phyloP scores from a whole-genome alignment of 1,140 invertebrate genomes.

The Trialeurodes vaporariorum region DNA sequence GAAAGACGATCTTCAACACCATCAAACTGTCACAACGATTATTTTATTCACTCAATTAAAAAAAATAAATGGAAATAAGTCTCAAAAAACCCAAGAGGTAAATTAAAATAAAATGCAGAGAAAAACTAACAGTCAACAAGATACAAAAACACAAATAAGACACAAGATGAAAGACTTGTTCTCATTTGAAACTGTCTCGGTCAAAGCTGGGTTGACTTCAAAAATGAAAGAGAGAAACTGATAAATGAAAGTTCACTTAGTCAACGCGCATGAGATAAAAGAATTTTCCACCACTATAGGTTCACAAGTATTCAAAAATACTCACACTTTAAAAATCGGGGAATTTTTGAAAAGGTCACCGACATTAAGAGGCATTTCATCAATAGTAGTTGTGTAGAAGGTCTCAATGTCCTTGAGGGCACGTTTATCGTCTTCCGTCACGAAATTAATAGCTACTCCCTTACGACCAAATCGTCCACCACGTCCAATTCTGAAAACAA shows the following conservation, averaged over 20 bases:
- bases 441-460: conserved; percentile 99
- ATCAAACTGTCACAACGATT: background rate
- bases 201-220: background rate
- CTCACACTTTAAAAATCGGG: background rate
- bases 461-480: conserved; percentile 99
- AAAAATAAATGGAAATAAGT: background rate
- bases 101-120: background rate
- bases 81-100: background rate
- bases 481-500: conserved; percentile 84
- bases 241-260: background rate
- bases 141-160: background rate
- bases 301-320: background rate
- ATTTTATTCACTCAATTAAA: background rate
- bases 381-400: conserved; percentile 96
- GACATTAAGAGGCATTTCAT: conserved; percentile 99
- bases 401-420: conserved; percentile 93
- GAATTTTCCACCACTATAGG: background rate
- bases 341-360: conserved; percentile 83
- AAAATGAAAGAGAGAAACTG: background rate
- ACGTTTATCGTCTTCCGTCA: conserved; percentile 88
- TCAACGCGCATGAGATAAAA: background rate
- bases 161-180: background rate
- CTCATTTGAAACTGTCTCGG: background rate
- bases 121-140: background rate
- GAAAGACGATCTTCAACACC: background rate